Conservation (phyloP, 1,140 invertebrate genomes). For the Heliconius congener region DNA sequence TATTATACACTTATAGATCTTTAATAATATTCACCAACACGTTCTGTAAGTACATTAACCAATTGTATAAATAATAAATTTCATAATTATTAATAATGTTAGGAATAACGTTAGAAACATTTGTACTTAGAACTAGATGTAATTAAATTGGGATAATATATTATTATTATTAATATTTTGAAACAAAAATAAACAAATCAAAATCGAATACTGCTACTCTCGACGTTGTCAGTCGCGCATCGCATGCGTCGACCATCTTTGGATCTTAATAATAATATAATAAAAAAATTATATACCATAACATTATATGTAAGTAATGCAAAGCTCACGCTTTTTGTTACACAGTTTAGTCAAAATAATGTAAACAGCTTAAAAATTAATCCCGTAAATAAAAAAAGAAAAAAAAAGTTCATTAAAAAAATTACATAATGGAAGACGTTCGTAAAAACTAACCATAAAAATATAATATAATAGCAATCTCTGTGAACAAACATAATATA, state of each 20-base stretch:
- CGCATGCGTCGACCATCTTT: slow-evolving; percentile 64
- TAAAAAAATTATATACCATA: slow-evolving; percentile 53
- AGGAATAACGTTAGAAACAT: slow-evolving; percentile 71
- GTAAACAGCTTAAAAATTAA: slow-evolving; percentile 2
- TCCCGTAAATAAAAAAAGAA: slow-evolving; percentile 49
- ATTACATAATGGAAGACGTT: slow-evolving; percentile 50
- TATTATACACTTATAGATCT: slow-evolving; percentile 45
- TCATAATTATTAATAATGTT: slow-evolving; percentile 49
- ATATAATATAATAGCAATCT: slow-evolving; percentile 43
- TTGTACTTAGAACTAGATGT: slow-evolving; percentile 67
- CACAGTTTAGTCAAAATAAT: slow-evolving; percentile 49
- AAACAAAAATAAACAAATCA: slow-evolving; percentile 42
- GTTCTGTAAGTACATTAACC: slow-evolving; percentile 73
- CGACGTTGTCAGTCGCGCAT: slow-evolving; percentile 54
- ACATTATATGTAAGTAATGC: slow-evolving; percentile 32
- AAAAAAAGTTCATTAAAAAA: slow-evolving; percentile 37
- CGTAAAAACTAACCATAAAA: slow-evolving; percentile 40
- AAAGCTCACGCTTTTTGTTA: slow-evolving; percentile 55
- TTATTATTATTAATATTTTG: slow-evolving; percentile 42
- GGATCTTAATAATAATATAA: slow-evolving; percentile 62
- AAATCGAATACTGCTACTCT: slow-evolving; percentile 68
- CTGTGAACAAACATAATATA: slow-evolving; percentile 66
- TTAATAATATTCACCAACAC: slow-evolving; percentile 52
- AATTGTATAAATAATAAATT: slow-evolving; percentile 62
- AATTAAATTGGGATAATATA: slow-evolving; percentile 40